phyloP scores from a whole-genome alignment of 2,113 vertebrate genomes.

The Myrmophylax atrothorax region DNA sequence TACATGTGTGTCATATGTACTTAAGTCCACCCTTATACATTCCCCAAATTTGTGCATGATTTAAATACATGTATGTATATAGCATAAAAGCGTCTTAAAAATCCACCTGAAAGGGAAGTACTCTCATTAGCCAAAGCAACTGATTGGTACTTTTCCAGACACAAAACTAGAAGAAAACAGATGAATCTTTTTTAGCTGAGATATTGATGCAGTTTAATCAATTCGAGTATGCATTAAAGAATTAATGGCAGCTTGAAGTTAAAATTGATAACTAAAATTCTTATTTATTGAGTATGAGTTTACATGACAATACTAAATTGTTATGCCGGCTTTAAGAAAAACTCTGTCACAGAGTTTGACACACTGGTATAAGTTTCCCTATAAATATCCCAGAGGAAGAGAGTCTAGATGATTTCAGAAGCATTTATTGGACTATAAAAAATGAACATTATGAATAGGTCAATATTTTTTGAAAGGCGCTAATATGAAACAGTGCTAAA shows the following conservation, averaged over 20 bases:
- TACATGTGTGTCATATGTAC: background rate
- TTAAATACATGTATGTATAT: background rate
- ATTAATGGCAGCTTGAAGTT: background rate
- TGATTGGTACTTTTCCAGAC: background rate
- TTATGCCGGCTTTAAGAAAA: background rate
- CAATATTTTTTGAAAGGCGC: background rate
- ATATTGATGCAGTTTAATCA: background rate
- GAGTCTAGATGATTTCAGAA: background rate
- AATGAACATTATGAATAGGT: background rate
- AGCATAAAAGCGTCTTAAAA: background rate
- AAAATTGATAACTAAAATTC: background rate
- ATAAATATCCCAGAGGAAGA: background rate
- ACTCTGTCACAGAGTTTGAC: background rate
- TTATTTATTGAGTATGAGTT: background rate
- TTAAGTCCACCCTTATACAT: accelerated
- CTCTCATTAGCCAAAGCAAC: background rate
- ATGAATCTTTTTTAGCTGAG: accelerated
- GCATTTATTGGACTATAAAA: background rate
- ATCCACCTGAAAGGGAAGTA: background rate
- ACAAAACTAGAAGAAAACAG: background rate
- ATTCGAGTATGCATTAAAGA: background rate
- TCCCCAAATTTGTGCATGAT: background rate
- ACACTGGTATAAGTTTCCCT: background rate
- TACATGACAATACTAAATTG: background rate
- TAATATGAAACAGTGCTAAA: background rate